Base-by-base conservation (phyloP, 2,113 vertebrate genomes). In the Cyprinus carpio region DNA sequence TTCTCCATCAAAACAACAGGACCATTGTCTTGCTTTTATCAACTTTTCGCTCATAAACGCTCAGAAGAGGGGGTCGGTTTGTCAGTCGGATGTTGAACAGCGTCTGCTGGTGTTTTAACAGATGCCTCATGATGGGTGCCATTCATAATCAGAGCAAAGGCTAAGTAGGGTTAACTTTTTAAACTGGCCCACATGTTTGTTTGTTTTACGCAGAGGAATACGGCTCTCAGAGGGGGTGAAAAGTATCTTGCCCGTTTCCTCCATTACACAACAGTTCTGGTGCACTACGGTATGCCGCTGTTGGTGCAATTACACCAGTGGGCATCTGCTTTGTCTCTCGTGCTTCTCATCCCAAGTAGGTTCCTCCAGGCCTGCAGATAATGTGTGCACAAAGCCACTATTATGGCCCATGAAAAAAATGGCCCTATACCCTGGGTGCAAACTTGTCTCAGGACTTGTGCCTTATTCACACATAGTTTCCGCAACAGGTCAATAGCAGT, bases 261-360 rank as follows among this genome's bases (percentile, higher is more conserved):
- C 46, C 64, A 54, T 85, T 80, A 54, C 46, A 81, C 79, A 86
- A 69, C 64, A 54, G 65, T 78, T 85, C 37, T 56, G 43, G 46
- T 56, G 72, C 20, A 37, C 34, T 64, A 6, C 7, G 79, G 82
- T 77, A 88, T 29, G 75, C 87, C 58, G 31, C 69, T 82, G 40
- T 87, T 84, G 80, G 51, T 79, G 79, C 84, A 81, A 77, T 89
- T 87, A 87, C 88, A 84, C 88, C 85, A 84, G 43, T 65, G 49
- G 92, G 90, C 91, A 91, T 92, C 92, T 92, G 93, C 88, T 86
- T 84, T 81, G 72, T 85, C 87, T 86, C 87, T 84, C 89, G 90
- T 92, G 92, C 93, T 87, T 88, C 90, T 88, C 92, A 92, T 93
- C 88, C 91, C 90, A 93, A 93, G 89, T 91, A 91, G 89, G 87